Base-by-base conservation (phyloP, 2,888 invertebrate species). In the Chaetogeoica ovagalla region DNA sequence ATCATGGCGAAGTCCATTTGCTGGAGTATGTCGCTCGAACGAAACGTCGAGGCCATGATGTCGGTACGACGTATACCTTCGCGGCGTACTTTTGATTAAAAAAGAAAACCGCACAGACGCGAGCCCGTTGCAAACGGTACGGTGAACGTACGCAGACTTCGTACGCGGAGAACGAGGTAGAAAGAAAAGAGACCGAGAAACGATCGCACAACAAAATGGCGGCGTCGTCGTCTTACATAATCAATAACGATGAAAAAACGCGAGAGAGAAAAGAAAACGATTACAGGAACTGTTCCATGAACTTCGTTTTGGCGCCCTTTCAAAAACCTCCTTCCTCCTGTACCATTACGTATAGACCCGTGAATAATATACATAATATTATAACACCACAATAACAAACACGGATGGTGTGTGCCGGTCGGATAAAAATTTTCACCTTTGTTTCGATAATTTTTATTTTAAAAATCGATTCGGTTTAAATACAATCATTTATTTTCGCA, bases 1-100 rank as follows among this genome's bases (percentile, higher is more conserved):
- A 77, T 62, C 77, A 77, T 77, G 23, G 77, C 77, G 52, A 77
- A 77, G 60, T 77, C 77, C 77, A 77, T 77, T 23, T 77, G 77
- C 52, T 77, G 77, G 23, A 77, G 77, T 62, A 77, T 77, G 23
- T 77, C 77, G 21, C 77, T 77, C 7, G 77, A 62, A 39, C 77
- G 77, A 15, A 77, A 77, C 52, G 77, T 77, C 9, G 77, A 77
- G 5, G 77, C 70, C 77, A 77, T 74, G 7, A 15, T 1, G 11
- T 19, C 43, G 43, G 2, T 7, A 7, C 43, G 43, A 4, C 4
- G 4, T 30, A 30, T 30, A 30, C 30, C 30, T 30, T 30, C 30
- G 30, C 30, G 30, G 30, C 1, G 30, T 30, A 4, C 30, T 30
- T 30, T 30, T 1, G 30, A 30, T 30, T 2, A 30, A 30, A 30